Percentiles rank a stretch among this genome's conserved stretches.
Conservation (phyloP, 2,797 vertebrate genomes). For the Myotis pilosus region DNA sequence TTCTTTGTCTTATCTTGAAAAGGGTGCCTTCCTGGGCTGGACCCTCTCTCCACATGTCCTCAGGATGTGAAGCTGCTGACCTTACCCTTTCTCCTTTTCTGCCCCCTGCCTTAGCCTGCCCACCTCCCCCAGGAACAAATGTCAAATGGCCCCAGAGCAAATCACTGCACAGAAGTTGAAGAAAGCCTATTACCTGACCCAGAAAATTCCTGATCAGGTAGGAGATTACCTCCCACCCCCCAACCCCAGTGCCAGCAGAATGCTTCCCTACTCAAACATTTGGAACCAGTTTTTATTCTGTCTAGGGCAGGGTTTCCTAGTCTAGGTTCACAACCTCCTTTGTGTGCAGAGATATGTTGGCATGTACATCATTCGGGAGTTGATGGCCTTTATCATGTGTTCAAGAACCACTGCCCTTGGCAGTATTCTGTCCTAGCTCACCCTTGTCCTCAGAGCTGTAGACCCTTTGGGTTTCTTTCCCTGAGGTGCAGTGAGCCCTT, state of each 20-base stretch:
- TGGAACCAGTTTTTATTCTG: neutral
- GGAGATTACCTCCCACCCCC: neutral
- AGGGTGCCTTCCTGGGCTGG: neutral
- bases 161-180: constrained; percentile 93
- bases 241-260: neutral
- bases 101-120: constrained; percentile 75
- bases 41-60: neutral
- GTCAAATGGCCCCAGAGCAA: constrained; percentile 81
- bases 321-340: neutral
- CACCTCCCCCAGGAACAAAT: constrained; percentile 82
- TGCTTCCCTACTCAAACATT: neutral
- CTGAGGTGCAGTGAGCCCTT: neutral
- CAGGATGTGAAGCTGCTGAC: neutral
- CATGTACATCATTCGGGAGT: neutral
- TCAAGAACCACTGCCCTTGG: neutral
- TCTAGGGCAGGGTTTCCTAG: neutral
- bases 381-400: neutral
- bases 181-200: constrained; percentile 91
- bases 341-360: neutral
- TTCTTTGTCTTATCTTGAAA: neutral
- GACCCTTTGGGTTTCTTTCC: neutral
- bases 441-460: neutral
- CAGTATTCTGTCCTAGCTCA: neutral
- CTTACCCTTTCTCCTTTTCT: neutral
- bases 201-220: constrained; percentile 91